Conservation (phyloP, 30 jellyfish, hydroid and myxozoan genomes). For the Aurelia sp. region DNA sequence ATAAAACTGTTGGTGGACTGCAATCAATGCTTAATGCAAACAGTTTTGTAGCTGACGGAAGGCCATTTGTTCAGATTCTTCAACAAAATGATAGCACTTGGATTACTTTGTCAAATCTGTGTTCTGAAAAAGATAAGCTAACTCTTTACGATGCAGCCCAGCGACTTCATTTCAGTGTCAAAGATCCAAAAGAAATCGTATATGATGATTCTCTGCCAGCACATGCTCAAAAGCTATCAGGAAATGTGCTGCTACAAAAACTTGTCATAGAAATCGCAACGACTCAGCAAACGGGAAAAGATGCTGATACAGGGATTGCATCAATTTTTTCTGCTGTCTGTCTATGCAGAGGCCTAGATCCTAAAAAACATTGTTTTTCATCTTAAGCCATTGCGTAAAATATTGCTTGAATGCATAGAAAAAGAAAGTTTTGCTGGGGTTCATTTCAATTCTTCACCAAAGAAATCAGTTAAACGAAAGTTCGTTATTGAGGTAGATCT, state of each 20-base stretch:
- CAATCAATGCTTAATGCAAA: not conserved
- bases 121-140: not conserved
- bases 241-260: not conserved
- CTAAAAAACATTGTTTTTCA: not conserved
- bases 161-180: not conserved
- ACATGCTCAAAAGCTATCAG: not conserved
- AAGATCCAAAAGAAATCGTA: not conserved
- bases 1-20: not conserved
- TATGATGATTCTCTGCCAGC: not conserved
- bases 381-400: not conserved
- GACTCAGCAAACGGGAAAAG: not conserved
- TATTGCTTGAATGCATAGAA: not conserved
- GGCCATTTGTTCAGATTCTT: not conserved
- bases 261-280: not conserved
- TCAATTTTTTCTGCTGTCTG: not conserved
- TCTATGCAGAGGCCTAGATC: not conserved
- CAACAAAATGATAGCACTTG: not conserved
- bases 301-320: not conserved
- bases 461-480: not conserved
- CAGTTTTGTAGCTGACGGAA: too few relatives aligned
- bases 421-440: not conserved
- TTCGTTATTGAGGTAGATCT: not conserved
- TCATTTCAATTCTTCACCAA: not conserved
- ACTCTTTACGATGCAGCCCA: constrained; percentile 4
- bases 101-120: not conserved